Percentiles rank a stretch among this genome's conserved stretches.
These are phyloP conservation scores for Phortica variegata DNA, from an alignment of 1,140 invertebrate species.

Conservation along the genomic window DNA sequence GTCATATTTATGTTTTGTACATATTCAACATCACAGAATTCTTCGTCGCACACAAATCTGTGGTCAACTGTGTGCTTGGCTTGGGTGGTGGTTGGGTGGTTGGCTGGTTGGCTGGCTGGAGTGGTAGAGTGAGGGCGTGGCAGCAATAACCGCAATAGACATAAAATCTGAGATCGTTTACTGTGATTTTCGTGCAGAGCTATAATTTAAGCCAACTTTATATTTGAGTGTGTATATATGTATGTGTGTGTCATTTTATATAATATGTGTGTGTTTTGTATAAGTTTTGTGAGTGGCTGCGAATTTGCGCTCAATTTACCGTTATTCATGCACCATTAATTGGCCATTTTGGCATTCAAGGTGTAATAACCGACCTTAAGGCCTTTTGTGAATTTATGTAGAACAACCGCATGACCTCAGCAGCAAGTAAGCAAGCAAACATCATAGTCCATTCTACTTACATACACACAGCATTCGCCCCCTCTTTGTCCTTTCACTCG, in stretches of 20 bases:
- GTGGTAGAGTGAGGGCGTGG: too few relatives aligned
- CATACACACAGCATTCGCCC: neutral
- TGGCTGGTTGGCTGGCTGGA: too few relatives aligned
- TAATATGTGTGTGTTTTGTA: neutral
- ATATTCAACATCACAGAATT: too few relatives aligned
- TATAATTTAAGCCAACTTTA: neutral
- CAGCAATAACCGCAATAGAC: neutral
- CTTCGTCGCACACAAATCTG: too few relatives aligned
- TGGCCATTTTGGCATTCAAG: slow-evolving; percentile 41
- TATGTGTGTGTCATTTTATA: slow-evolving; percentile 9
- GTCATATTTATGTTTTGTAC: too few relatives aligned
- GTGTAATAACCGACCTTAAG: slow-evolving; percentile 25
- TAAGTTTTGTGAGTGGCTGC: neutral
- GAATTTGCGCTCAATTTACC: slow-evolving; percentile 42
- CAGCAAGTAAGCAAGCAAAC: neutral
- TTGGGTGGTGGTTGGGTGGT: too few relatives aligned
- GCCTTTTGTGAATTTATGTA: too few relatives aligned
- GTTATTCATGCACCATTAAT: slow-evolving; percentile 50
- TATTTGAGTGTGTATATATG: slow-evolving; percentile 3
- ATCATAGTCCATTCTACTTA: slow-evolving; percentile 20
- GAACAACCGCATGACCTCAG: slow-evolving; percentile 7
- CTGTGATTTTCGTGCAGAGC: neutral
- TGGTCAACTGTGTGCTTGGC: too few relatives aligned
- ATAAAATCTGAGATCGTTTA: too few relatives aligned
- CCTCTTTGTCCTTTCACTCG: slow-evolving; percentile 3